Base-by-base conservation (phyloP, 2,888 invertebrate genomes). In the Rambutsinella grinnellia region DNA sequence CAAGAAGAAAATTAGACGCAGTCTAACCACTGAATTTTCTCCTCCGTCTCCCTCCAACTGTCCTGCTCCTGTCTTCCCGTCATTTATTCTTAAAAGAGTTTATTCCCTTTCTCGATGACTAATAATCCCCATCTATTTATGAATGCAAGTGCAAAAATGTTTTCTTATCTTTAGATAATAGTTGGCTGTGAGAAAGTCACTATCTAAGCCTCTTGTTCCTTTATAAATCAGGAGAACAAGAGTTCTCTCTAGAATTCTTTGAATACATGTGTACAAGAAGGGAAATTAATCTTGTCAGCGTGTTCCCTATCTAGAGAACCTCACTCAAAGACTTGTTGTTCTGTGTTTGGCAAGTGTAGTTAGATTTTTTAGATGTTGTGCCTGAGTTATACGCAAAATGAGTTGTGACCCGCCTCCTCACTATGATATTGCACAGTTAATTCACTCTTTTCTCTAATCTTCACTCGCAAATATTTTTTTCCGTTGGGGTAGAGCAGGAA, bases 211-310 rank as follows among this genome's bases (percentile, higher is more conserved):
- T n/a, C n/a, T n/a, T n/a, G n/a, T n/a, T n/a, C n/a, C n/a, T n/a
- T n/a, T n/a, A n/a, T n/a, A n/a, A n/a, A n/a, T n/a, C n/a, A n/a
- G n/a, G n/a, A n/a, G n/a, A n/a, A n/a, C n/a, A n/a, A n/a, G n/a
- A n/a, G n/a, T n/a, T n/a, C n/a, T n/a, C n/a, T n/a, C n/a, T n/a
- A n/a, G n/a, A n/a, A n/a, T n/a, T n/a, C n/a, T 5, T 36, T 36
- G 49, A 49, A 49, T 49, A 49, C 49, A 19, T 56, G n/a, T 67
- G 74, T 74, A 61, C 66, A 67, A 66, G 74, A 74, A 74, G 58
- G 74, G 54, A 66, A 66, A 74, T 74, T 74, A 74, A 74, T 74
- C 74, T 74, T 74, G 74, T 74, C 74, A 74, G 66, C 61, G 27
- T 74, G 60, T 62, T 62, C 17, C 27, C 27, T 26, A 5, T 17